A percentile compares a stretch with the other conserved stretches of the same genome.
phyloP scores from a whole-genome alignment of 2,113 vertebrate genomes.

The Sminthopsis crassicaudata region DNA sequence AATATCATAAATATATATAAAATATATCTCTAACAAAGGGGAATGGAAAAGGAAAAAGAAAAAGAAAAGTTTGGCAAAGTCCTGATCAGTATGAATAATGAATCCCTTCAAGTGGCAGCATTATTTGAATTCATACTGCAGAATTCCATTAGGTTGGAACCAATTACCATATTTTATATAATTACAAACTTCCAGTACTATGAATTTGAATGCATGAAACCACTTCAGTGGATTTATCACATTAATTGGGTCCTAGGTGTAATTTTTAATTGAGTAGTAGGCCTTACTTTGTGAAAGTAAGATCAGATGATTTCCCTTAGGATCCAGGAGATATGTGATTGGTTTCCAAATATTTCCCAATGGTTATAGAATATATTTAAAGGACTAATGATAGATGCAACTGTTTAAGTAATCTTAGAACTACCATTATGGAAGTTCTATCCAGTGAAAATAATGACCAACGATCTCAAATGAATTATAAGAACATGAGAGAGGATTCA shows the following conservation, averaged over 20 bases:
- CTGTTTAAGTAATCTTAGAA: background rate
- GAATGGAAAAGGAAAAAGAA: background rate
- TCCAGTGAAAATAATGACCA: background rate
- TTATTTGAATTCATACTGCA: background rate
- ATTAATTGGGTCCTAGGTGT: background rate
- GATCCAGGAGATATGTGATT: background rate
- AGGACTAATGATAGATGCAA: background rate
- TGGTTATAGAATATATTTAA: background rate
- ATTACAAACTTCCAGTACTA: background rate
- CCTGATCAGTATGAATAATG: background rate
- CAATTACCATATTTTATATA: background rate
- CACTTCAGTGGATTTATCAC: background rate
- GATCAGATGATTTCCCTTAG: background rate
- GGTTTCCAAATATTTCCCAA: background rate
- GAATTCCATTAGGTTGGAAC: background rate
- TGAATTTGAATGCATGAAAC: background rate
- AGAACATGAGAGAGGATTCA: too few relatives aligned
- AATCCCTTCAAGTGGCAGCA: background rate
- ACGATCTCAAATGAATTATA: background rate
- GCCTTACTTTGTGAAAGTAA: background rate
- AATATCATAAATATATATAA: background rate
- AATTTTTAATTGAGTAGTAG: background rate
- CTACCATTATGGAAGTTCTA: background rate
- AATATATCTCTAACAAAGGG: background rate
- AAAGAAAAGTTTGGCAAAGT: background rate